Conservation (phyloP, 1,140 invertebrate genomes). For the Drosophila navojoa region DNA sequence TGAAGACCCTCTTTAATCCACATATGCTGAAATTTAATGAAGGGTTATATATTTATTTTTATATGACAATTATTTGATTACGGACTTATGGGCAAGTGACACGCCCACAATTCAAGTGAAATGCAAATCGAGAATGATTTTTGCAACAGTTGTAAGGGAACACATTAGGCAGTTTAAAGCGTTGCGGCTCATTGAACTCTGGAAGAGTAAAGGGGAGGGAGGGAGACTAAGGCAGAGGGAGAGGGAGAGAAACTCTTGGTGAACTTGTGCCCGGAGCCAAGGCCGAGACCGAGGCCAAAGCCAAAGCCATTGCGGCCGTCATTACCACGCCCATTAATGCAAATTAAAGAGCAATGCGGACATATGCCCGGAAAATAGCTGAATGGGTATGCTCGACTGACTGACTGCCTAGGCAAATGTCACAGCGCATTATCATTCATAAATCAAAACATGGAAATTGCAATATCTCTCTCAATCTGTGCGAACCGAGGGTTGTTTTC, state of each 20-base stretch:
- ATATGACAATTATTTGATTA: slow-evolving; percentile 51
- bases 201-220: no score
- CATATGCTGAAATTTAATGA: slow-evolving; percentile 37
- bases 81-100: slow-evolving; percentile 55
- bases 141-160: slow-evolving; percentile 55
- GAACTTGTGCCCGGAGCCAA: slow-evolving; percentile 1
- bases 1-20: slow-evolving; percentile 22
- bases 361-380: slow-evolving; percentile 66
- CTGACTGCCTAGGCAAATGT: slow-evolving; percentile 47
- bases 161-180: slow-evolving; percentile 45
- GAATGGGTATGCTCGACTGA: slow-evolving; percentile 2
- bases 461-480: slow-evolving; percentile 12
- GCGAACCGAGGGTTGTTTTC: slow-evolving; percentile 14
- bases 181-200: slow-evolving; percentile 65
- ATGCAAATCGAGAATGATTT: slow-evolving; percentile 44
- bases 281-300: slow-evolving; percentile 30
- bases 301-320: slow-evolving; percentile 33
- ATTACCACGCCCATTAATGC: slow-evolving; percentile 83
- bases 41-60: slow-evolving; percentile 35
- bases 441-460: slow-evolving; percentile 82
- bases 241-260: background rate
- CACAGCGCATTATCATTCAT: slow-evolving; percentile 83
- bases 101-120: slow-evolving; percentile 47
- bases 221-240: no score
- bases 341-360: slow-evolving; percentile 80